Evolutionary conservation across 2,113 vertebrate genomes (phyloP).

Genomic region (Ptychochromis oligacanthus): DNA sequence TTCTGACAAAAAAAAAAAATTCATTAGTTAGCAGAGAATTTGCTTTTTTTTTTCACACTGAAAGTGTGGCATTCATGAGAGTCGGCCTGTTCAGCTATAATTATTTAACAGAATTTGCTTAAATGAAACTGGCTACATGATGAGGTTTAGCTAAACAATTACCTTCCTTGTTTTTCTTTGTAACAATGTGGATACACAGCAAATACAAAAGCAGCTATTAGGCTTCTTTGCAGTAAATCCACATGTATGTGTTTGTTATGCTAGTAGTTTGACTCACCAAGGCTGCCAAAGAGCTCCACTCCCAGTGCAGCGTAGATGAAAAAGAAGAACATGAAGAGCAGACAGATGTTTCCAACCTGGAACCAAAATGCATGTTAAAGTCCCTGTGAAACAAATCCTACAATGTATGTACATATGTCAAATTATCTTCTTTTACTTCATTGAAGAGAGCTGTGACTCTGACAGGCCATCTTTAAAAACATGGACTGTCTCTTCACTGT

Average conservation of each 20-base stretch:
- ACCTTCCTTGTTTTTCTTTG: neutral
- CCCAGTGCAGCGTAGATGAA: slow-evolving; percentile 95
- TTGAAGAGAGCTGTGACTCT: no score
- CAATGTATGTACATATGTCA: neutral
- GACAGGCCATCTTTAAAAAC: no score
- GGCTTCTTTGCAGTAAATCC: neutral
- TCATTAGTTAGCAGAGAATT: no score
- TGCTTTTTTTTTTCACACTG: no score
- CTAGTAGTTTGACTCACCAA: slow-evolving; percentile 82
- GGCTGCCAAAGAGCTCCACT: slow-evolving; percentile 92
- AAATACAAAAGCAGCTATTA: neutral
- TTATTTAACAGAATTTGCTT: no score
- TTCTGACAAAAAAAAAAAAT: neutral
- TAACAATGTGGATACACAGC: neutral
- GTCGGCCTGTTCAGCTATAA: no score
- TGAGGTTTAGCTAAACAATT: no score
- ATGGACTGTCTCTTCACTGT: no score
- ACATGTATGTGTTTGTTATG: neutral
- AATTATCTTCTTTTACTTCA: no score
- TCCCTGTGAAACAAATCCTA: neutral
- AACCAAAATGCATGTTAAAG: slow-evolving; percentile 15
- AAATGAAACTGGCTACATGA: no score
- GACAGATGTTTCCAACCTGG: slow-evolving; percentile 92
- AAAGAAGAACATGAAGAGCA: slow-evolving; percentile 94
- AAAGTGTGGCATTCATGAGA: no score